Evolutionary conservation across 1,140 invertebrate species (phyloP).

Genomic region (Lasioglossum albipes): DNA sequence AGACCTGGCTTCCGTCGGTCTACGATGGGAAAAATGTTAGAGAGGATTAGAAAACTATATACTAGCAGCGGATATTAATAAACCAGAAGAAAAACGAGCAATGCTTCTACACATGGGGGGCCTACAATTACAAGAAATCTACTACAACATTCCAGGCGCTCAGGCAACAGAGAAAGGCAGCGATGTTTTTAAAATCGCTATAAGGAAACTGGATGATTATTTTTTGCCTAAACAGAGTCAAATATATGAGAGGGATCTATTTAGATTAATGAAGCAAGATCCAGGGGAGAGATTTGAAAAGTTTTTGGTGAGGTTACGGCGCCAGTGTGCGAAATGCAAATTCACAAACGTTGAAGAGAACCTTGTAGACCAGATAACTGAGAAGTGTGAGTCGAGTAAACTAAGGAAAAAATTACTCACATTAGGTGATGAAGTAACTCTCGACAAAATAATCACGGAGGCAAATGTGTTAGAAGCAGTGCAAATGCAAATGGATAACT

Average conservation of each 20-base stretch:
- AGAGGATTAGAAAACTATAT: too few relatives aligned
- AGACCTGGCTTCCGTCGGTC: too few relatives aligned
- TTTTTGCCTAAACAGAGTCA: slow-evolving; percentile 60
- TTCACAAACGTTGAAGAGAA: slow-evolving; percentile 57
- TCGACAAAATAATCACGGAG: neutral
- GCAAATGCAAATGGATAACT: slow-evolving; percentile 12
- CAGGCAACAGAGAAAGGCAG: slow-evolving; percentile 23
- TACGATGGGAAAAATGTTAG: too few relatives aligned
- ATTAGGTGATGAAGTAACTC: slow-evolving; percentile 47
- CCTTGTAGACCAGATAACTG: slow-evolving; percentile 66
- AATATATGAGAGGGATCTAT: slow-evolving; percentile 66
- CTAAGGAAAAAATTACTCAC: slow-evolving; percentile 62
- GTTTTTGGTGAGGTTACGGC: slow-evolving; percentile 58
- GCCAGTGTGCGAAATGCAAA: slow-evolving; percentile 64
- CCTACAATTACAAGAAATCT: slow-evolving; percentile 66
- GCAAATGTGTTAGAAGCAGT: slow-evolving; percentile 19
- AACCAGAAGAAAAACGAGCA: slow-evolving; percentile 57
- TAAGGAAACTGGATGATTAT: slow-evolving; percentile 34
- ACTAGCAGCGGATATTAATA: too few relatives aligned
- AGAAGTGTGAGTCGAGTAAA: slow-evolving; percentile 55
- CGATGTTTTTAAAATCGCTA: slow-evolving; percentile 47
- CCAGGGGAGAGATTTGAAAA: slow-evolving; percentile 45
- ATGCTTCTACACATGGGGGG: slow-evolving; percentile 64
- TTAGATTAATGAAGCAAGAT: slow-evolving; percentile 59
- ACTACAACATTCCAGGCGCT: slow-evolving; percentile 60